A percentile compares a stretch with the other conserved stretches of the same genome.
Evolutionary conservation across 2,888 invertebrate genomes (phyloP).

Genomic region (Mantis religiosa): DNA sequence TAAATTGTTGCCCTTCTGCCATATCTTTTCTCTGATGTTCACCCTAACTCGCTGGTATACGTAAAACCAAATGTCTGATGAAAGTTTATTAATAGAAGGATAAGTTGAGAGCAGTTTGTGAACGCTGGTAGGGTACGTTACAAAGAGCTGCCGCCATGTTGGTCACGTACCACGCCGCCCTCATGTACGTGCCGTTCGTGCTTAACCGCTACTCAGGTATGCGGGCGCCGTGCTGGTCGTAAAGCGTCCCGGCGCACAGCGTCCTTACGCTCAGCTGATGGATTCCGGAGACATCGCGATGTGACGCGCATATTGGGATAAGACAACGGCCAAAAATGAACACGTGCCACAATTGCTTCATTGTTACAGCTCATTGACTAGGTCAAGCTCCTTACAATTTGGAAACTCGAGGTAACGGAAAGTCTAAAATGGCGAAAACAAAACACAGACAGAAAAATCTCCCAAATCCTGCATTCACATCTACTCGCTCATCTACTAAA

Average conservation of each 20-base stretch:
- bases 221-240: conserved; percentile 3
- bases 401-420: too few species aligned
- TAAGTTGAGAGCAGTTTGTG: too few species aligned
- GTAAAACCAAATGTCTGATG: too few species aligned
- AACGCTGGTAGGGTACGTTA: too few species aligned
- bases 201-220: conserved; percentile 4
- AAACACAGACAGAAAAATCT: too few species aligned
- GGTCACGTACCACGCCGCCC: neutral
- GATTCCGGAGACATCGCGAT: neutral
- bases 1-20: too few species aligned
- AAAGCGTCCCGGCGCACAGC: conserved; percentile 3
- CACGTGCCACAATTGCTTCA: neutral
- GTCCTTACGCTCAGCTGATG: conserved; percentile 5
- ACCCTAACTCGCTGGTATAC: too few species aligned
- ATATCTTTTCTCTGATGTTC: too few species aligned
- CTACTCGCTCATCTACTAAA: too few species aligned
- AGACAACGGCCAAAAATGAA: neutral
- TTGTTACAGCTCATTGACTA: neutral
- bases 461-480: too few species aligned
- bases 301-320: neutral
- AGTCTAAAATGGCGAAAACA: too few species aligned
- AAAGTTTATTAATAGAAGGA: too few species aligned
- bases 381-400: neutral
- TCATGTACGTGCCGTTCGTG: neutral
- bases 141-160: neutral